phyloP scores from a whole-genome alignment of 2,888 invertebrate species.

The Melieria omissa region DNA sequence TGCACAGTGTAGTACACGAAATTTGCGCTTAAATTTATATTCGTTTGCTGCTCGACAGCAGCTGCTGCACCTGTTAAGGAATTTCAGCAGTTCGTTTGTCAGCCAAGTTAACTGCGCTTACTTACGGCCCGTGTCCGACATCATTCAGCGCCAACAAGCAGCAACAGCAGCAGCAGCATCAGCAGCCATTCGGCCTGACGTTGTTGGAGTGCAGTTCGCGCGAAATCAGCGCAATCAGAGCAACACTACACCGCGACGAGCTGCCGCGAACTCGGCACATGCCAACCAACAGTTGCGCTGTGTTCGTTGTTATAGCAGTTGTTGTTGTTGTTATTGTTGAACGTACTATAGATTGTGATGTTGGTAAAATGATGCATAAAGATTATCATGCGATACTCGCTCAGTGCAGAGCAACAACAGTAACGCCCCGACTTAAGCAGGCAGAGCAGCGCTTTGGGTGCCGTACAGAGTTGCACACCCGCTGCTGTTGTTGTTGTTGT shows the following conservation, averaged over 20 bases:
- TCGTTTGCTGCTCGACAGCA: neutral
- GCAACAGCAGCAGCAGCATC: constrained; percentile 6
- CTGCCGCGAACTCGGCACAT: neutral
- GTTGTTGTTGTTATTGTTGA: constrained; percentile 1
- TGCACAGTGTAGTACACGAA: too few species aligned
- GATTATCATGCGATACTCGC: constrained; percentile 58
- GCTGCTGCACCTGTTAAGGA: constrained; percentile 34
- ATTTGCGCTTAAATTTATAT: too few species aligned
- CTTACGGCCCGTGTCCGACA: constrained; percentile 30
- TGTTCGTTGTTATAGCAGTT: too few species aligned
- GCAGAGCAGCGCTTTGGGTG: too few species aligned
- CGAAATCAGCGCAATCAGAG: constrained; percentile 27
- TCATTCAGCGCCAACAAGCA: constrained; percentile 25
- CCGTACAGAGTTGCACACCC: too few species aligned
- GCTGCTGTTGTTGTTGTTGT: too few species aligned
- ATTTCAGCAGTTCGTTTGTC: constrained; percentile 42
- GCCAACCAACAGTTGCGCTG: too few species aligned
- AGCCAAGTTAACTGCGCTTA: constrained; percentile 34
- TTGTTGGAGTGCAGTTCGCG: constrained; percentile 8
- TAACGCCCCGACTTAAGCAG: too few species aligned
- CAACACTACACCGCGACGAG: neutral
- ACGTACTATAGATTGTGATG: constrained; percentile 17
- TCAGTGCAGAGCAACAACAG: neutral
- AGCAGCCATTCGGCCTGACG: neutral
- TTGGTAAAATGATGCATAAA: constrained; percentile 57